phyloP scores from a whole-genome alignment of 1,140 invertebrate genomes.

The Steinernema feltiae region DNA sequence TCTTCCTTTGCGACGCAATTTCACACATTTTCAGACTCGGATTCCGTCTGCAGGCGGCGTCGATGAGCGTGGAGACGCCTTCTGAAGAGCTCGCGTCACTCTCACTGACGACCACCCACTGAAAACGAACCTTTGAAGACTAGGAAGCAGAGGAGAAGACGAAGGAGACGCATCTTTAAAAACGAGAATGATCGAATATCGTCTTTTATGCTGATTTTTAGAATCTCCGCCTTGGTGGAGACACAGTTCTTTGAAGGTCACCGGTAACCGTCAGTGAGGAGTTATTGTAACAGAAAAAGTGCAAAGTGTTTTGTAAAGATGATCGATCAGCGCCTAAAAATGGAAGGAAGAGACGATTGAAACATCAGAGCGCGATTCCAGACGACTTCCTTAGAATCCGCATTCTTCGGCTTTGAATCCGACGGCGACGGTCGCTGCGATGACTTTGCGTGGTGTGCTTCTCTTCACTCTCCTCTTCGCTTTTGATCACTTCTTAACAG shows the following conservation, averaged over 20 bases:
- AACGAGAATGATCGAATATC: background rate
- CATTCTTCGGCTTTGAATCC: too few relatives aligned
- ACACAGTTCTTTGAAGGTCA: background rate
- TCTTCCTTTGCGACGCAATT: background rate
- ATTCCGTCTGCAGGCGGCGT: background rate
- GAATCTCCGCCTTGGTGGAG: background rate
- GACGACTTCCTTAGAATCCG: too few relatives aligned
- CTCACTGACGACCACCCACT: background rate
- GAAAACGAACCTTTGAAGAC: background rate
- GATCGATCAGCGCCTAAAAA: background rate
- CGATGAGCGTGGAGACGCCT: background rate
- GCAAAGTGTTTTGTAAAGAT: conserved; percentile 11
- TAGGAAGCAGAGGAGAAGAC: background rate
- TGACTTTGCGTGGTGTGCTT: too few relatives aligned
- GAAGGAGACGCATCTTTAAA: background rate
- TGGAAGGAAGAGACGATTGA: too few relatives aligned
- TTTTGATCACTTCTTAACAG: too few relatives aligned
- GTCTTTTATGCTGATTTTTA: background rate
- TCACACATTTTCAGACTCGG: conserved; percentile 6
- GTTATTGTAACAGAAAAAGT: background rate
- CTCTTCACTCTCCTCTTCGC: too few relatives aligned
- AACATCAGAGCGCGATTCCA: too few relatives aligned
- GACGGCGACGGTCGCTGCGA: too few relatives aligned
- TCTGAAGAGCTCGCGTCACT: background rate
- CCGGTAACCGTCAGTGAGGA: background rate